Evolutionary conservation across 1,140 invertebrate genomes (phyloP), one percentile per base, ranked within the genome.

Genomic region (Cheumatopsyche charites): DNA sequence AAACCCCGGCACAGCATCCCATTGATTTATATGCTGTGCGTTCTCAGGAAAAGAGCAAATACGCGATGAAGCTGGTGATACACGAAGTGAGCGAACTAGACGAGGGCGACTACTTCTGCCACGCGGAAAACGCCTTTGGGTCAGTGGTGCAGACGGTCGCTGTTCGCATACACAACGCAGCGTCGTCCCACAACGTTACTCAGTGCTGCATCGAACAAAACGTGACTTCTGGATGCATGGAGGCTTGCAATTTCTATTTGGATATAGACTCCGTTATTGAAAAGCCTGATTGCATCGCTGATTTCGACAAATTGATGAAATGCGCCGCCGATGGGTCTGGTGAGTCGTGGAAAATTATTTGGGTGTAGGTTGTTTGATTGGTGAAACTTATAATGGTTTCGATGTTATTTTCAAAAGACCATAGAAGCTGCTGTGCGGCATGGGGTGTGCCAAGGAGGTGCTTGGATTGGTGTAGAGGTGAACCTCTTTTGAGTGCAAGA

Each of bases 231-330:
- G 76, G 83, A 0, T 94, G 92, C 78, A 89, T 91, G 81, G 90
- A 91, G 77, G 91, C 92, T 1, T 94, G 93, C 82, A 88, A 88
- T 26, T 91, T 92, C 80, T 91, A 91, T 79, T 81, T 94, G 49
- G 91, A 94, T 79, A 91, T 94, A 76, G 91, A 94, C 77, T 87
- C 88, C 29, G 90, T 93, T 36, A 90, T 92, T 77, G 89, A 92
- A 80, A 87, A 88, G 47, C 89, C 90, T 0, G 88, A 92, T 77
- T 94, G 92, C 79, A 88, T 93, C 73, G 85, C 87, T 47, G 92
- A 94, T 79, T 91, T 94, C 77, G 89, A 93, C 79, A 94, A 94
- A 77, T 82, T 94, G 15, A 93, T 94, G 91, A 90, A 89, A 77
- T 94, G 92, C 77, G 91, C 91, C 1, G 90, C 92, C 71, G 92